Evolutionary conservation across 2,113 vertebrate genomes (phyloP).

Genomic region (Myotis lucifugus): DNA sequence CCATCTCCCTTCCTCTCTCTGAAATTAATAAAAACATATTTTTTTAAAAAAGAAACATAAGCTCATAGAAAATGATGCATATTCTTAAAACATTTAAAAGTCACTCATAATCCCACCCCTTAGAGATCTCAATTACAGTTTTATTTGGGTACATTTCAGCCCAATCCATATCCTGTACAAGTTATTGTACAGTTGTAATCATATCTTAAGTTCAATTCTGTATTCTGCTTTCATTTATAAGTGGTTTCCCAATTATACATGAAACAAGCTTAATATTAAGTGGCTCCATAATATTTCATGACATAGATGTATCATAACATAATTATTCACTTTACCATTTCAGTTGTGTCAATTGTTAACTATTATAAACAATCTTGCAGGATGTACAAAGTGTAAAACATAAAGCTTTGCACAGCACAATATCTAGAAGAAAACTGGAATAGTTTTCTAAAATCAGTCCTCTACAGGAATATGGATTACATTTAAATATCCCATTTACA

Average conservation of each 20-base stretch:
- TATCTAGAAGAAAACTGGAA: not conserved
- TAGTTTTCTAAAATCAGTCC: not conserved
- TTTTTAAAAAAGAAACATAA: not conserved
- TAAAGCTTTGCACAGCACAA: not conserved
- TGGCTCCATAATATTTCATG: not conserved
- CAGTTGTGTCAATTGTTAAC: not conserved
- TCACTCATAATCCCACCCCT: not conserved
- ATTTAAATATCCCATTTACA: not conserved
- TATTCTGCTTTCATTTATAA: not conserved
- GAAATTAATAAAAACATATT: too few species aligned
- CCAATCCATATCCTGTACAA: not conserved
- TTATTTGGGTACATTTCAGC: not conserved
- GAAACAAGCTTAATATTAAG: constrained; percentile 1
- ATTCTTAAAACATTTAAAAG: not conserved
- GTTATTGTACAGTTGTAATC: not conserved
- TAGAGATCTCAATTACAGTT: not conserved
- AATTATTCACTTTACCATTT: not conserved
- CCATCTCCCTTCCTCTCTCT: too few species aligned
- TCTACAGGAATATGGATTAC: not conserved
- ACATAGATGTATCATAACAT: not conserved
- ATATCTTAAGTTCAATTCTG: not conserved
- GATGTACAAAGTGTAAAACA: not conserved
- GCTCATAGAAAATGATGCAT: not conserved
- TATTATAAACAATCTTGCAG: not conserved
- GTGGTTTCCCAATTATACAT: not conserved